A percentile compares a stretch with the other conserved stretches of the same genome.
phyloP scores from a whole-genome alignment of 2,888 invertebrate genomes.

The Mechanitis mazaeus region DNA sequence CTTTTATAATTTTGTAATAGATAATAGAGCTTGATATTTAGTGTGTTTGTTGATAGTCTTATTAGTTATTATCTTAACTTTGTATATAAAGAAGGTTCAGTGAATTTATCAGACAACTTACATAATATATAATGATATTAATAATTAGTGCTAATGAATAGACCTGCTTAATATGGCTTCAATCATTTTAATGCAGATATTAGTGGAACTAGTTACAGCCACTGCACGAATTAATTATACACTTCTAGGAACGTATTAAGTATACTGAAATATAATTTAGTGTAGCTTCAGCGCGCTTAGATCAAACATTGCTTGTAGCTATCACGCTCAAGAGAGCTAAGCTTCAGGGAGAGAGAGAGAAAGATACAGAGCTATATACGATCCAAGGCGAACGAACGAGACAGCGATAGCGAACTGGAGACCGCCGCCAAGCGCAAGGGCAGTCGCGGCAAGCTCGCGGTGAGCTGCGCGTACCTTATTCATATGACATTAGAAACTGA shows the following conservation, averaged over 20 bases:
- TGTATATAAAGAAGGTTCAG: too few relatives aligned
- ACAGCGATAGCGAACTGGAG: conserved; percentile 94
- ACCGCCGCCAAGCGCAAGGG: conserved; percentile 71
- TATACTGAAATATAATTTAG: not conserved
- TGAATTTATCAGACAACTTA: too few relatives aligned
- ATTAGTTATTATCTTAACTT: too few relatives aligned
- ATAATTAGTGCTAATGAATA: too few relatives aligned
- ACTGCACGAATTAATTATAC: not conserved
- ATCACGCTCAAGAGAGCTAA: conserved; percentile 67
- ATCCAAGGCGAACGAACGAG: conserved; percentile 74
- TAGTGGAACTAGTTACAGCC: too few relatives aligned
- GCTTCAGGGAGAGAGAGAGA: conserved; percentile 72
- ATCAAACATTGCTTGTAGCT: conserved; percentile 63
- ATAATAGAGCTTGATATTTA: too few relatives aligned
- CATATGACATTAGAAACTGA: conserved; percentile 49
- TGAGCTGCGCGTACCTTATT: conserved; percentile 71
- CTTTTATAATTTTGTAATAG: too few relatives aligned
- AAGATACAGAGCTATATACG: conserved; percentile 73
- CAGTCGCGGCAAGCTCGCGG: conserved; percentile 84
- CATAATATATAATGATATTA: too few relatives aligned
- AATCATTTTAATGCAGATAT: too few relatives aligned
- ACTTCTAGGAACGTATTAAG: not conserved
- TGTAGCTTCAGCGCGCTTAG: conserved; percentile 17
- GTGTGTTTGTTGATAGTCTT: too few relatives aligned
- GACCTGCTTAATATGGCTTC: too few relatives aligned